phyloP scores from a whole-genome alignment of 2,888 invertebrate genomes.

The Drosophila phalerata region DNA sequence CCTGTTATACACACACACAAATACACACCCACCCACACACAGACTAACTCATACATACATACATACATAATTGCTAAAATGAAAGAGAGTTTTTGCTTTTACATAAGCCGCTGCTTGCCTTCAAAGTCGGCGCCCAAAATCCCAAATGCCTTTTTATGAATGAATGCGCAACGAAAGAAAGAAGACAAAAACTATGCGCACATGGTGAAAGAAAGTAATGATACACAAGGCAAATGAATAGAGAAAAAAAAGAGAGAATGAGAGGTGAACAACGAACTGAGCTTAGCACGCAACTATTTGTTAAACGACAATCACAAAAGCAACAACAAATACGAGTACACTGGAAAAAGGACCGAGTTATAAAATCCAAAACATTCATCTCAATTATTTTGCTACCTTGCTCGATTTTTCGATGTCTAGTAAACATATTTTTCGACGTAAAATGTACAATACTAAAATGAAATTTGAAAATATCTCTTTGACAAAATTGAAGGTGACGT shows the following conservation, averaged over 20 bases:
- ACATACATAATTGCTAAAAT: constrained; percentile 53
- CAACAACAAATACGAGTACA: neutral
- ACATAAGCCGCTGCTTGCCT: constrained; percentile 59
- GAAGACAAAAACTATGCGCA: constrained; percentile 54
- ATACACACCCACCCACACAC: constrained; percentile 3
- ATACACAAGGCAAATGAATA: neutral
- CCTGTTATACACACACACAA: constrained; percentile 51
- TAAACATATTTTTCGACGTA: no score
- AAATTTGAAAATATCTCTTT: no score
- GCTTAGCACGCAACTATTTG: constrained; percentile 73
- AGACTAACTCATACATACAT: neutral
- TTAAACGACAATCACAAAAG: constrained; percentile 44
- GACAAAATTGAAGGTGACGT: no score
- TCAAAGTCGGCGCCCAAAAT: constrained; percentile 38
- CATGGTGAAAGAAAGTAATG: constrained; percentile 41
- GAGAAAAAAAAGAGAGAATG: constrained; percentile 8
- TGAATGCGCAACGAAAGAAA: constrained; percentile 66
- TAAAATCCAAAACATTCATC: no score
- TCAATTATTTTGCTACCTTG: no score
- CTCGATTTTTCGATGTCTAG: no score
- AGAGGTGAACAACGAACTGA: constrained; percentile 12
- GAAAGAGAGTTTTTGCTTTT: constrained; percentile 74
- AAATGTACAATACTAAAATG: no score
- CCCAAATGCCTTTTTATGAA: constrained; percentile 71
- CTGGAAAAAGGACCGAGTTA: no score